A percentile compares a stretch with the other conserved stretches of the same genome.
Evolutionary conservation across 2,888 invertebrate genomes (phyloP).

Genomic region (Falcaria lacertinaria): DNA sequence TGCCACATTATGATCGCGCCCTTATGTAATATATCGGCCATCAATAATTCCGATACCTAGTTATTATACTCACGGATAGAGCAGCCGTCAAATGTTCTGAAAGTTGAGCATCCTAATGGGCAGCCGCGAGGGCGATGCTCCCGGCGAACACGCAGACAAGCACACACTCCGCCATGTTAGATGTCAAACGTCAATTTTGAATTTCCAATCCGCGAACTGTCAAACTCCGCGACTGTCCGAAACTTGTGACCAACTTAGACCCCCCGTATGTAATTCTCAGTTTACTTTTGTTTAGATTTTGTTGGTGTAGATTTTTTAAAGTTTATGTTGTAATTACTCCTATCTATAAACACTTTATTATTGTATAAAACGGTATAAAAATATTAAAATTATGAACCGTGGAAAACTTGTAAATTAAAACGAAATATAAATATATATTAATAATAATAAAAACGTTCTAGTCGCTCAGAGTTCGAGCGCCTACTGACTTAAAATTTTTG

Average conservation of each 20-base stretch:
- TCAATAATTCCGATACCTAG: constrained; percentile 43
- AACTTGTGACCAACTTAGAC: constrained; percentile 39
- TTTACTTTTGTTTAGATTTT: constrained; percentile 1
- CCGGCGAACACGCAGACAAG: constrained; percentile 55
- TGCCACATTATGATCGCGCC: constrained; percentile 53
- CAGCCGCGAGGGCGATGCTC: constrained; percentile 56
- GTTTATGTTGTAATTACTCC: constrained; percentile 61
- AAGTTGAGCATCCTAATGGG: constrained; percentile 68
- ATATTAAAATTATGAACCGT: constrained; percentile 79
- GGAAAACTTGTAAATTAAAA: constrained; percentile 80
- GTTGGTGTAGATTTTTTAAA: constrained; percentile 13
- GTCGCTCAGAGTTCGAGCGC: constrained; percentile 78
- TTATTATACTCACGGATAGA: constrained; percentile 64
- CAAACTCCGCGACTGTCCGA: constrained; percentile 36
- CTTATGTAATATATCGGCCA: constrained; percentile 50
- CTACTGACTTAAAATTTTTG: constrained; percentile 81
- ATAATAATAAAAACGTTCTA: constrained; percentile 78
- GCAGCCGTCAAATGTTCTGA: constrained; percentile 73
- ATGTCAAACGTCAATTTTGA: constrained; percentile 58
- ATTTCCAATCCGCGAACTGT: constrained; percentile 54
- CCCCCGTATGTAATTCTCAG: constrained; percentile 2
- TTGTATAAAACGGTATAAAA: constrained; percentile 80
- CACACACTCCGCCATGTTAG: constrained; percentile 72
- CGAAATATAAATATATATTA: constrained; percentile 80
- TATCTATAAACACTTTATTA: constrained; percentile 74